These are phyloP conservation scores for Aproaerema taeniolella DNA, from an alignment of 2,888 invertebrate genomes.

Conservation along the genomic window DNA sequence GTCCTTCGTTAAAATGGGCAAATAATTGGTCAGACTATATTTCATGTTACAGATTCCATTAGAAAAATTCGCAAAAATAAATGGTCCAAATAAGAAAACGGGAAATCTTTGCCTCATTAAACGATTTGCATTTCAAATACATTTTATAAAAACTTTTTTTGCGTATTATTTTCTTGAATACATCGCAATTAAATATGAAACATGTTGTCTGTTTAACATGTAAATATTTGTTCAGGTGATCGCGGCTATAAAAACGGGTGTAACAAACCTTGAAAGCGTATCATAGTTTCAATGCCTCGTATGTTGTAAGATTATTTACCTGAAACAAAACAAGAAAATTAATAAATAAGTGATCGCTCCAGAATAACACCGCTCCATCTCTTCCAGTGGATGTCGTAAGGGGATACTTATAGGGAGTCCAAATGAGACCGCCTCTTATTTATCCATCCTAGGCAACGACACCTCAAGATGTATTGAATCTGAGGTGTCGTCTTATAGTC, in stretches of 20 bases:
- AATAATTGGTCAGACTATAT: slow-evolving; percentile 20
- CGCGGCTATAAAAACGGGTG: slow-evolving; percentile 18
- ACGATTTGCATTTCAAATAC: too few relatives aligned
- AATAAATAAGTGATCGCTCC: too few relatives aligned
- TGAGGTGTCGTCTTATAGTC: too few relatives aligned
- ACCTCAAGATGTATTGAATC: too few relatives aligned
- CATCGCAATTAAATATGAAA: neutral
- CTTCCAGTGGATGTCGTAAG: too few relatives aligned
- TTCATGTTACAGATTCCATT: slow-evolving; percentile 19
- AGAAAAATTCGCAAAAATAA: slow-evolving; percentile 14
- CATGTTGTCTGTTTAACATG: slow-evolving; percentile 23
- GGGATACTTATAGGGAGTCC: too few relatives aligned
- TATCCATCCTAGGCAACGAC: too few relatives aligned
- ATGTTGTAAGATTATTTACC: slow-evolving; percentile 41
- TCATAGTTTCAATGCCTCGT: slow-evolving; percentile 23
- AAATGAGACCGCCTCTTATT: too few relatives aligned
- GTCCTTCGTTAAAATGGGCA: slow-evolving; percentile 20
- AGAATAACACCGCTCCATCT: too few relatives aligned
- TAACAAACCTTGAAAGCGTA: slow-evolving; percentile 41
- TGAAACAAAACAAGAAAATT: slow-evolving; percentile 40
- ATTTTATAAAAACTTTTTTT: too few relatives aligned
- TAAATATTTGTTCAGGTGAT: slow-evolving; percentile 47
- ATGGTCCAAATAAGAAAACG: too few relatives aligned
- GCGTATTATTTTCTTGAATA: neutral
- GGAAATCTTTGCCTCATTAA: too few relatives aligned